A percentile compares a stretch with the other conserved stretches of the same genome.
Conservation (phyloP, 2,113 vertebrate species). For the Marcusenius ussheri region DNA sequence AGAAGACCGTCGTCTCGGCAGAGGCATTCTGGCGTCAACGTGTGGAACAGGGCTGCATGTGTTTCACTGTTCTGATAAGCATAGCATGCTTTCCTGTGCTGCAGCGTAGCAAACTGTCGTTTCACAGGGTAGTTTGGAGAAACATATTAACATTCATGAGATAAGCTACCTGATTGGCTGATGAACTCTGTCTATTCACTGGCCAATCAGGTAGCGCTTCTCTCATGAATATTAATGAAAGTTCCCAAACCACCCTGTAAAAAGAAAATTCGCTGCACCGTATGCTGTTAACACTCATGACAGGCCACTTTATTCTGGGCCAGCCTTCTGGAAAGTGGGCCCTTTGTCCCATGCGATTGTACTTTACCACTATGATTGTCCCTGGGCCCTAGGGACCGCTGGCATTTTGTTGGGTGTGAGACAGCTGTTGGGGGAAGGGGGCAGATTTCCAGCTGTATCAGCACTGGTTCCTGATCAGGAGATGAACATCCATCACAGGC, state of each 20-base stretch:
- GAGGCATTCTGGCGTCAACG: constrained; percentile 63
- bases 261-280: not conserved
- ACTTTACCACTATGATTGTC: not conserved
- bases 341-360: not conserved
- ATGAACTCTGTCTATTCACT: not conserved
- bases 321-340: not conserved
- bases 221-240: not conserved
- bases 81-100: not conserved
- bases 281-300: not conserved
- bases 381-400: not conserved
- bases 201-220: not conserved
- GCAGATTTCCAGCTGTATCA: not conserved
- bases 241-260: not conserved
- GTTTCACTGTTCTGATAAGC: not conserved
- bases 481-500: not conserved
- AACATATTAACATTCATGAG: not conserved
- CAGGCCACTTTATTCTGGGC: not conserved
- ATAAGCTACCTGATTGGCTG: not conserved
- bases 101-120: not conserved
- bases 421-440: not conserved
- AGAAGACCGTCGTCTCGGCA: constrained; percentile 74
- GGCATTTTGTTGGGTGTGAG: not conserved
- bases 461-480: not conserved
- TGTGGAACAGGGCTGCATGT: not conserved
- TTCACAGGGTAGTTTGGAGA: not conserved